Base-by-base conservation (phyloP, 2,888 invertebrate genomes). In the Sphaerophoria taeniata region DNA sequence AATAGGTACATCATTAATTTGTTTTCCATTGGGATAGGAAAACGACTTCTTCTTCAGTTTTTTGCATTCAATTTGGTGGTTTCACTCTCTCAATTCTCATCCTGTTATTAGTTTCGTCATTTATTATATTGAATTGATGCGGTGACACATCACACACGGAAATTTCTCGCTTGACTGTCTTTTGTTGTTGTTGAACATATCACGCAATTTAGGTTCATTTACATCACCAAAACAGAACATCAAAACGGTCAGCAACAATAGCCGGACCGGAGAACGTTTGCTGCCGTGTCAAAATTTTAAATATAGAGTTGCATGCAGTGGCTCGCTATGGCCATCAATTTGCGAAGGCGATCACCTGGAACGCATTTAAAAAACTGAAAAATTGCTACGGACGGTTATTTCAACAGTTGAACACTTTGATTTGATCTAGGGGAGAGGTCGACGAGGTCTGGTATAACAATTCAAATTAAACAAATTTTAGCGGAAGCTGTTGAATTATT, bases 71-170 rank as follows among this genome's bases (percentile, higher is more conserved):
- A n/a, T 58, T 31, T 43, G 51, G 63, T 63, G 47, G 14, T 61
- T 45, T 70, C 12, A 34, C 36, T 51, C 49, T 43, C 24, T 31
- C 7, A 24, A 36, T 45, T 60, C n/a, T 36, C 72, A 65, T 78
- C 75, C 75, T 79, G 79, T 73, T 80, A 85, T 85, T 80, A 80
- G 71, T 63, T 69, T 24, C 49, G 58, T 75, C 75, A 75, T 79
- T 84, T n/a, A n/a, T n/a, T n/a, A n/a, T n/a, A n/a, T n/a, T n/a
- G 76, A 85, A 70, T 76, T 51, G 70, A 85, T 81, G 81, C 85
- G 81, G 85, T 53, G 85, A 85, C 81, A 85, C 85, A 85, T 85
- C 77, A 85, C 81, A 85, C 85, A 81, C 85, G 85, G 45, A 73
- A 81, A 76, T 81, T 85, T 85, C 63, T 81, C 85, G 85, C 85